phyloP scores from a whole-genome alignment of 2,113 vertebrate genomes.

The Pardalotus punctatus region DNA sequence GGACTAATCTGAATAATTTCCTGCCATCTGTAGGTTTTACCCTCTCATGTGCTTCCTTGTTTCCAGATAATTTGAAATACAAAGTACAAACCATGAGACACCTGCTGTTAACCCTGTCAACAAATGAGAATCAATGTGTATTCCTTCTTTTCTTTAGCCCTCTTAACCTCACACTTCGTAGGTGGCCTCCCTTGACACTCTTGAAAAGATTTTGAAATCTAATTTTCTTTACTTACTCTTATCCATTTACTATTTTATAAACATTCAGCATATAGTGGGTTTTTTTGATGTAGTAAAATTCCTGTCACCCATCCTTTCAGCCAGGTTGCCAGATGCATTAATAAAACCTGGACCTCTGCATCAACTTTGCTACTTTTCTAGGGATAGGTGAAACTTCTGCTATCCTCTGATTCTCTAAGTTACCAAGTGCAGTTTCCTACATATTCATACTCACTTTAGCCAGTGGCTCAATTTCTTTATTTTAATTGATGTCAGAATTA shows the following conservation, averaged over 20 bases:
- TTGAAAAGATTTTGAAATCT: neutral
- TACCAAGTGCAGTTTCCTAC: neutral
- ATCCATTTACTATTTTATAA: neutral
- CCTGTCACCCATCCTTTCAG: neutral
- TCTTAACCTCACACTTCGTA: neutral
- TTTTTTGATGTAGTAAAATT: neutral
- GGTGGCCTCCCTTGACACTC: neutral
- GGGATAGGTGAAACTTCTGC: neutral
- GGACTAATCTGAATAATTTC: neutral
- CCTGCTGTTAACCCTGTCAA: neutral
- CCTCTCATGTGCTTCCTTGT: neutral
- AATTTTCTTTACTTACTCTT: neutral
- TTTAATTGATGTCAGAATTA: neutral
- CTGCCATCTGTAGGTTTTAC: neutral
- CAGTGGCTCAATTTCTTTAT: neutral
- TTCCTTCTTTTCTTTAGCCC: neutral
- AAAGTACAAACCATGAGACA: neutral
- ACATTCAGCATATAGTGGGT: neutral
- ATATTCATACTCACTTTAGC: neutral
- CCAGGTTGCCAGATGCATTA: neutral
- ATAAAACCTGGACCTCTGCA: neutral
- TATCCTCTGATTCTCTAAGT: neutral
- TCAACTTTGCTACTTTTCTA: neutral
- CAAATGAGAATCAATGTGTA: neutral
- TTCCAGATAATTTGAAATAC: neutral